Base-by-base conservation (phyloP, 2,888 invertebrate species). In the Brassicogethes aeneus region DNA sequence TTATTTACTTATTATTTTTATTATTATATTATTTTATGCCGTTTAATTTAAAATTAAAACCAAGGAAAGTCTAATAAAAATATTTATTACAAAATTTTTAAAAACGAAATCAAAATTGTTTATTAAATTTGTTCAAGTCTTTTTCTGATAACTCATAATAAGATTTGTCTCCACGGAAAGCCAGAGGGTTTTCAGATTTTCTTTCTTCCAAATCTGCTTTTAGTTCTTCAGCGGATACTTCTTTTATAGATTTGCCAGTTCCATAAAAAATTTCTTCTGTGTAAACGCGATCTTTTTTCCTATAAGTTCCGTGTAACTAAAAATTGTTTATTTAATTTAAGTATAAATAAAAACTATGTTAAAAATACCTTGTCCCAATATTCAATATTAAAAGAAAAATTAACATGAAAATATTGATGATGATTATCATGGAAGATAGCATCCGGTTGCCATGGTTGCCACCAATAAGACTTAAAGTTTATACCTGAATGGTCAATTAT, bases 381-480 rank as follows among this genome's bases (percentile, higher is more conserved):
- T 33, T 64, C 69, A 61, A 80, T 77, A 57, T 85, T 85, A 59
- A 85, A 84, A 1, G 80, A 82, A 53, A 82, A 85, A 65, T 85
- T 85, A 55, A 81, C 80, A 56, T 85, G 84, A 68, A 82, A 83
- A 65, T 82, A 83, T 66, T 84, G 81, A 53, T 85, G 85, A 50
- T 85, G 85, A 55, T 84, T 77, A 58, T 85, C 85, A 51, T 85
- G 85, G 66, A 84, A 85, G 45, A 79, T 78, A 0, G 80, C 78
- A 50, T 81, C 79, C 0, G 83, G 83, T 59, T 83, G 82, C 80
- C 80, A 82, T 0, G 82, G 82, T 64, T 83, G 82, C 82, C 82
- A 82, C 83, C 83, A 84, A 36, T 72, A 69, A 0, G 79, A 68
- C 59, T 81, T 82, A 66, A 85, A 82, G 64, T 80, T 77, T 49